These are phyloP conservation scores for Caenorhabditis sp. DNA, from an alignment of 2,888 invertebrate genomes.

Conservation along the genomic window DNA sequence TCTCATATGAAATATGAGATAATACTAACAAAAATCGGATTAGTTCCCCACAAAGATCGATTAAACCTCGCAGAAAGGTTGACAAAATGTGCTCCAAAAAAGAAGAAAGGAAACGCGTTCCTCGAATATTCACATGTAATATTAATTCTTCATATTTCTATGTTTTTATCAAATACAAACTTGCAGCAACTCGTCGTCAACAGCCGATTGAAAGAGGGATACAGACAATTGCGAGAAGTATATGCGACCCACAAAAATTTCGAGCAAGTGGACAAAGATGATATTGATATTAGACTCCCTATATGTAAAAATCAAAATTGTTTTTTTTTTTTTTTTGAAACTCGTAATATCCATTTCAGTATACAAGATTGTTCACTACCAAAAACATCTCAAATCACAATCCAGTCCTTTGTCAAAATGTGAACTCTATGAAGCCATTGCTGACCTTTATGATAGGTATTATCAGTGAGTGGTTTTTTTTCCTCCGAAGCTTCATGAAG, in stretches of 20 bases:
- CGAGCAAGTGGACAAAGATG: too few species aligned
- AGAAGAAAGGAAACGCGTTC: conserved; percentile 19
- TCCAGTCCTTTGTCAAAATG: conserved; percentile 11
- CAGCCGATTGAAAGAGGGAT: background rate
- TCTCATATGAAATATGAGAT: conserved; percentile 15
- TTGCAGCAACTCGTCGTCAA: conserved; percentile 1
- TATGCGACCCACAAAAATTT: background rate
- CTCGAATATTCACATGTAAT: conserved; percentile 27
- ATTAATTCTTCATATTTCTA: background rate
- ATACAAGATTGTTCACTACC: conserved; percentile 22
- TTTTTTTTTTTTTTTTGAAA: background rate
- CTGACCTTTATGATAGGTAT: conserved; percentile 31
- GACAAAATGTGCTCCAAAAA: conserved; percentile 22
- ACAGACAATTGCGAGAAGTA: background rate
- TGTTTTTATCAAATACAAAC: background rate
- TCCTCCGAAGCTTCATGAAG: too few species aligned
- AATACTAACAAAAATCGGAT: conserved; percentile 7
- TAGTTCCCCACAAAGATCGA: conserved; percentile 6
- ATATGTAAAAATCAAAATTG: conserved; percentile 11
- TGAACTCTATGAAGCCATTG: conserved; percentile 26
- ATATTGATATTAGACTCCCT: conserved; percentile 8
- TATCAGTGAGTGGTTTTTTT: conserved; percentile 5
- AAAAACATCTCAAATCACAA: conserved; percentile 8
- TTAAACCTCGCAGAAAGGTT: conserved; percentile 15
- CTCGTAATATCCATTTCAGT: conserved; percentile 7